Conservation (phyloP, 1,140 invertebrate genomes). For the Drosophila biarmipes region DNA sequence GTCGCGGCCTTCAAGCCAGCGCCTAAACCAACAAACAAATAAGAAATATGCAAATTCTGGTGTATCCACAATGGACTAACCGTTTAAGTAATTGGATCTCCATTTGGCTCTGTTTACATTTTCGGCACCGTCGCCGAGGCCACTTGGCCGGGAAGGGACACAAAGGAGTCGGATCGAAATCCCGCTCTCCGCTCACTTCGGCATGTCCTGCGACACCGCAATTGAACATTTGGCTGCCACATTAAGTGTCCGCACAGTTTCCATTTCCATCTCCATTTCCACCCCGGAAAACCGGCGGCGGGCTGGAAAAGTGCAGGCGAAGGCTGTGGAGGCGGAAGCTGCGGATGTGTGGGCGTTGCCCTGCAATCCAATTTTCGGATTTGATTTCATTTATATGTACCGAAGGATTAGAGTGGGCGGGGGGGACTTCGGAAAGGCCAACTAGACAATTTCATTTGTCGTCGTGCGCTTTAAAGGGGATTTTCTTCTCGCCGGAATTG, state of each 20-base stretch:
- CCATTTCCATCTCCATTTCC: conserved; percentile 22
- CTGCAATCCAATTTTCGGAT: conserved; percentile 81
- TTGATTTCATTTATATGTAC: conserved; percentile 76
- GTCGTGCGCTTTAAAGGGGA: conserved; percentile 75
- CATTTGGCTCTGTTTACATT: conserved; percentile 82
- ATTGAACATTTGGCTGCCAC: conserved; percentile 80
- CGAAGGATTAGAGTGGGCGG: conserved; percentile 70
- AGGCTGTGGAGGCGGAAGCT: conserved; percentile 10
- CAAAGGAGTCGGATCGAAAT: conserved; percentile 63
- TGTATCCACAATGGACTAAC: conserved; percentile 78
- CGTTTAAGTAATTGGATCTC: conserved; percentile 84
- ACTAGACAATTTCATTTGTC: conserved; percentile 76
- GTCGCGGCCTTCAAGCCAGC: conserved; percentile 36
- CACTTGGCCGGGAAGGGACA: conserved; percentile 32
- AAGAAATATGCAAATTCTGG: conserved; percentile 73
- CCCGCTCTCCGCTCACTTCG: conserved; percentile 69
- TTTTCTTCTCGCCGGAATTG: conserved; percentile 63
- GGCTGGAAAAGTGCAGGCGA: conserved; percentile 14
- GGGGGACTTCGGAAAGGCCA: conserved; percentile 56
- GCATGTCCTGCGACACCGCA: conserved; percentile 81
- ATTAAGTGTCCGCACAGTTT: conserved; percentile 57
- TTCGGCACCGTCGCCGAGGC: conserved; percentile 30
- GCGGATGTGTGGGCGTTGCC: conserved; percentile 76
- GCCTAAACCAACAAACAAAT: conserved; percentile 52
- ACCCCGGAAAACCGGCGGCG: conserved; percentile 1